A percentile compares a stretch with the other conserved stretches of the same genome.
These are phyloP conservation scores for Orchesella flavescens DNA, from an alignment of 2,888 invertebrate species.

Conservation along the genomic window DNA sequence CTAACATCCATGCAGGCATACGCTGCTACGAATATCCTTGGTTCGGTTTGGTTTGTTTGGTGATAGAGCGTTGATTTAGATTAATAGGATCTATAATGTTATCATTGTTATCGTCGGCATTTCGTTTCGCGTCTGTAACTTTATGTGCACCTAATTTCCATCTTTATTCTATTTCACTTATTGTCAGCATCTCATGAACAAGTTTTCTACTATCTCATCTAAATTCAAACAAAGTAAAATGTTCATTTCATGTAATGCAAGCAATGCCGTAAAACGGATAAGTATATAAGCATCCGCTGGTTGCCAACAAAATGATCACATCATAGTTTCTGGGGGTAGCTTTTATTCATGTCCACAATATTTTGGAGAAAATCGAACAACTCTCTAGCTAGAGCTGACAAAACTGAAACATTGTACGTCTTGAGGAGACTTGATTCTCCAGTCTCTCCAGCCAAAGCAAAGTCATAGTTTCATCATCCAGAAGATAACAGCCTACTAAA, in stretches of 20 bases:
- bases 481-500: conserved; percentile 6
- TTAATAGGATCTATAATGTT: conserved; percentile 44
- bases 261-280: neutral
- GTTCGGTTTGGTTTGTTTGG: neutral
- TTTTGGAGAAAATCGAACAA: too few relatives aligned
- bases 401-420: conserved; percentile 49
- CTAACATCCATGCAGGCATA: too few relatives aligned
- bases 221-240: neutral
- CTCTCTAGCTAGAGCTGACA: neutral
- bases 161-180: conserved; percentile 31
- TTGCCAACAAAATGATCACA: too few relatives aligned
- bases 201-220: neutral
- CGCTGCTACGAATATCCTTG: too few relatives aligned
- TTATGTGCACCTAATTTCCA: conserved; percentile 42
- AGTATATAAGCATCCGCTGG: too few relatives aligned
- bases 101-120: conserved; percentile 48
- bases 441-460: too few relatives aligned
- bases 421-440: conserved; percentile 6
- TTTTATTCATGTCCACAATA: too few relatives aligned
- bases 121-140: conserved; percentile 14
- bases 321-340: too few relatives aligned
- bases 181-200: neutral
- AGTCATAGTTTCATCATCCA: conserved; percentile 55
- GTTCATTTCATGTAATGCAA: neutral
- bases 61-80: conserved; percentile 43